phyloP scores from a whole-genome alignment of 1,140 invertebrate species.

The Maniola jurtina region DNA sequence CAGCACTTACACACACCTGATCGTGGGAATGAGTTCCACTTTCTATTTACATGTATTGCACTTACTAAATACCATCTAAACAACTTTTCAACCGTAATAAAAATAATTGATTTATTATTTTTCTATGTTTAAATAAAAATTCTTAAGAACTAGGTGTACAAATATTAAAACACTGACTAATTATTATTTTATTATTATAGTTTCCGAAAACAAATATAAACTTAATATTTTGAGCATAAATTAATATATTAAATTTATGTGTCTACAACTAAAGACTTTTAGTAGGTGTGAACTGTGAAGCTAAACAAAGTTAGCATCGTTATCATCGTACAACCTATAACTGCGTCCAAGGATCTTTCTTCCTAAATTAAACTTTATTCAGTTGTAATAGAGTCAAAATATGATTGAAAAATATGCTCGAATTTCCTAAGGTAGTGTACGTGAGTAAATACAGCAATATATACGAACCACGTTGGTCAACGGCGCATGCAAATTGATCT shows the following conservation, averaged over 20 bases:
- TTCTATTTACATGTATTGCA: conserved; percentile 26
- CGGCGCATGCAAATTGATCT: conserved; percentile 58
- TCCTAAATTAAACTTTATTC: not conserved
- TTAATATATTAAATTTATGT: not conserved
- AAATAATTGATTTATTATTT: no score
- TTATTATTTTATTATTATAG: no score
- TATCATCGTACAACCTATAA: no score
- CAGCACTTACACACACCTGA: conserved; percentile 37
- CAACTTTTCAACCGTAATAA: no score
- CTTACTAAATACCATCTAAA: not conserved
- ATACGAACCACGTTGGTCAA: conserved; percentile 48
- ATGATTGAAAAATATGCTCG: not conserved
- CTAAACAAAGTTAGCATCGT: conserved; percentile 16
- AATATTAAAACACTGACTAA: no score
- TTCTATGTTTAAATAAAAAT: no score
- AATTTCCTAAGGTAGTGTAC: conserved; percentile 7
- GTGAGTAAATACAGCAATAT: conserved; percentile 37
- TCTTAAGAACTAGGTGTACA: no score
- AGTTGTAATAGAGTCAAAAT: conserved; percentile 10
- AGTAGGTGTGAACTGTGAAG: conserved; percentile 16
- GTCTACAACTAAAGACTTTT: conserved; percentile 19
- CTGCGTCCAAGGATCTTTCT: no score
- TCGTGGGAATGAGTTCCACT: conserved; percentile 50
- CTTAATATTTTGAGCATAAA: no score
- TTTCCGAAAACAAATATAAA: no score